Evolutionary conservation across 2,888 invertebrate genomes (phyloP).

Genomic region (Rhamnusium bicolor): DNA sequence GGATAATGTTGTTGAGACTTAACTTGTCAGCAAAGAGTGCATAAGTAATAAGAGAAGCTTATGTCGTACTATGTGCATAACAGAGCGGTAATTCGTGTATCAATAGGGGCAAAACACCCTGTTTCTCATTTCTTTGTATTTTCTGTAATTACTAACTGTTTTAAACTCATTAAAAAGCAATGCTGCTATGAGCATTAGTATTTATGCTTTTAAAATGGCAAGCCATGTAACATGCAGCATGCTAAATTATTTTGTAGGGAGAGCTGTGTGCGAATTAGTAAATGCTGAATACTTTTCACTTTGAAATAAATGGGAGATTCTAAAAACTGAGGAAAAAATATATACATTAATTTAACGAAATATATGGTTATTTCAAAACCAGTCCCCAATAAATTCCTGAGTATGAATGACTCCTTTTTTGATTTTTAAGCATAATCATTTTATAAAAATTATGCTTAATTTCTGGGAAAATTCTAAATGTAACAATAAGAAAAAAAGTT

Average conservation of each 20-base stretch:
- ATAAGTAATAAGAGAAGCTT: not conserved
- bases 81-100: conserved; percentile 21
- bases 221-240: not conserved
- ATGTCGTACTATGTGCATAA: not conserved
- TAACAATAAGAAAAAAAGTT: too few relatives aligned
- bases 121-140: conserved; percentile 21
- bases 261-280: not conserved
- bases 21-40: not conserved
- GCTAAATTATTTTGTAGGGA: not conserved
- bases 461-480: too few relatives aligned
- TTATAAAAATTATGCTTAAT: too few relatives aligned
- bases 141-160: conserved; percentile 34
- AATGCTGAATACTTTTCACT: not conserved
- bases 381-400: not conserved
- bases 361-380: not conserved
- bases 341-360: not conserved
- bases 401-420: too few relatives aligned
- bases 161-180: conserved; percentile 39
- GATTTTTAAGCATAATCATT: too few relatives aligned
- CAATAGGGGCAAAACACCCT: conserved; percentile 8
- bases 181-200: conserved; percentile 33
- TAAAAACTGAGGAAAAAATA: not conserved
- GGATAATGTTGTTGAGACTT: not conserved
- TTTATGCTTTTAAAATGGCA: conserved; percentile 5
- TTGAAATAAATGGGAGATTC: not conserved